phyloP scores from a whole-genome alignment of 2,888 invertebrate species.

The Eulithis prunata region DNA sequence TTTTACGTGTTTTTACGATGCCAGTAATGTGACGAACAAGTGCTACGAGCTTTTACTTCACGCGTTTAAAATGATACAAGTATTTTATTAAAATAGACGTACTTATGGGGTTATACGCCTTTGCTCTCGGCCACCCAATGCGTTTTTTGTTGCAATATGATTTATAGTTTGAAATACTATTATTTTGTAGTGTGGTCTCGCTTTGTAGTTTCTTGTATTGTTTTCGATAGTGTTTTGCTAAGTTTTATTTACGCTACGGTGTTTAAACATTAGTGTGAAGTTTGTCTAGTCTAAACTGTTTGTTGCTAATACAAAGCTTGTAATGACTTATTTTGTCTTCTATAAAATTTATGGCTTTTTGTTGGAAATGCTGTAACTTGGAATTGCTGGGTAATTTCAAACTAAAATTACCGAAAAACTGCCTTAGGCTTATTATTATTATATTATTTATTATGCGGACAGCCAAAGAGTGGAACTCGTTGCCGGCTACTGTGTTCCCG shows the following conservation, averaged over 20 bases:
- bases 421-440: no score
- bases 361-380: no score
- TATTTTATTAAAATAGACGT: slow-evolving; percentile 26
- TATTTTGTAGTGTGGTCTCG: slow-evolving; percentile 3
- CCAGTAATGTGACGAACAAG: slow-evolving; percentile 52
- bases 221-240: slow-evolving; percentile 15
- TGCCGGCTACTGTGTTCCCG: no score
- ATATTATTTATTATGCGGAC: no score
- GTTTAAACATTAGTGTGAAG: slow-evolving; percentile 12
- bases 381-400: no score
- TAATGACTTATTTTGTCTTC: background rate
- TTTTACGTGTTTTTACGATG: slow-evolving; percentile 50
- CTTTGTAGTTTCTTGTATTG: slow-evolving; percentile 2
- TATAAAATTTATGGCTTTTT: background rate
- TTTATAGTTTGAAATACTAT: slow-evolving; percentile 15
- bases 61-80: slow-evolving; percentile 6
- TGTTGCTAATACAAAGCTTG: slow-evolving; percentile 4
- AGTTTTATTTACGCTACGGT: slow-evolving; percentile 16
- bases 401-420: no score
- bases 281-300: slow-evolving; percentile 8
- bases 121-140: slow-evolving; percentile 21
- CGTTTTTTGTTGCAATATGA: slow-evolving; percentile 20
- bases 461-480: no score
- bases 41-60: slow-evolving; percentile 27
- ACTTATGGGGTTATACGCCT: slow-evolving; percentile 18